These are phyloP conservation scores for Gymnothorax javanicus DNA, from an alignment of 2,797 vertebrate species.

Conservation along the genomic window DNA sequence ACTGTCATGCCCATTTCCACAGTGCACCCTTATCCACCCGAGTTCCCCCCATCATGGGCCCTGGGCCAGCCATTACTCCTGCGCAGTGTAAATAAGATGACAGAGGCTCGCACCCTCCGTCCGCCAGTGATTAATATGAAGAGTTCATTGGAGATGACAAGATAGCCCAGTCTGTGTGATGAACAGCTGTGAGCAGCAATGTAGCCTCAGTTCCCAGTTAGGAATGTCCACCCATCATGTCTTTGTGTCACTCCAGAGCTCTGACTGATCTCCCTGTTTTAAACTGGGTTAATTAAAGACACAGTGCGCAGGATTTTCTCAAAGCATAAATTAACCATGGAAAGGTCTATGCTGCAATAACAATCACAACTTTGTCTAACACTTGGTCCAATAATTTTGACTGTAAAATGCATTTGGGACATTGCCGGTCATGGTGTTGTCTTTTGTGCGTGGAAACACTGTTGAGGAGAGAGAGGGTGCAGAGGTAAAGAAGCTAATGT, in stretches of 20 bases:
- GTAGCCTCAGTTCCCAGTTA: constrained; percentile 7
- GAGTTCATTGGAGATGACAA: constrained; percentile 13
- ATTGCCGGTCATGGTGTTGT: no score
- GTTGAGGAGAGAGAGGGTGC: no score
- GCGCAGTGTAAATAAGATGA: constrained; percentile 69
- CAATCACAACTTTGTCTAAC: no score
- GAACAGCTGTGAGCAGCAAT: constrained; percentile 24
- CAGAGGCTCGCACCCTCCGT: constrained; percentile 14
- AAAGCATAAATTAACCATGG: no score
- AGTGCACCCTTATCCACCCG: constrained; percentile 65
- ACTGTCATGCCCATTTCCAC: constrained; percentile 78
- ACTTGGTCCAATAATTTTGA: no score
- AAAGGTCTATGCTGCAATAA: no score
- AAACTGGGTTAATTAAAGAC: background rate
- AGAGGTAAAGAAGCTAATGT: no score
- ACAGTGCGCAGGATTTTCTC: no score
- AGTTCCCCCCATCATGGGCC: constrained; percentile 52
- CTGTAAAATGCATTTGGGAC: no score
- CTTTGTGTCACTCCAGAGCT: background rate
- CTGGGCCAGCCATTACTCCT: constrained; percentile 66
- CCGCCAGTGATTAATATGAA: constrained; percentile 10
- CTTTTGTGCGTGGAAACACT: no score
- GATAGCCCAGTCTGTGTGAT: constrained; percentile 15
- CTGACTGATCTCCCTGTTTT: background rate
- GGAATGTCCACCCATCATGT: background rate